A percentile compares a stretch with the other conserved stretches of the same genome.
Conservation (phyloP, 2,797 vertebrate genomes). For the Paedocypris micromegethes region DNA sequence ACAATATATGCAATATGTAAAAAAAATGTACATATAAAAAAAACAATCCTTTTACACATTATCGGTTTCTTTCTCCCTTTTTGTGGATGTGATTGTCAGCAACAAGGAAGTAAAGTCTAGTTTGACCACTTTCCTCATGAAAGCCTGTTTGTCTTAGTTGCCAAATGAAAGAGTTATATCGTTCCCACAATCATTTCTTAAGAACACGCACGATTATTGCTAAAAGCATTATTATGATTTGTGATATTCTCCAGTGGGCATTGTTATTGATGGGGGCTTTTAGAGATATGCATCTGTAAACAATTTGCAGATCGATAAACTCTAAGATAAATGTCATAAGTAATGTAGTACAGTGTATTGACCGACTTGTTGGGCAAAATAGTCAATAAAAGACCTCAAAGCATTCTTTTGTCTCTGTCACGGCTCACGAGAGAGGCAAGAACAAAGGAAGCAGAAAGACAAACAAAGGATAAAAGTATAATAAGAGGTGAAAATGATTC, state of each 20-base stretch:
- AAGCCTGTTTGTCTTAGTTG: constrained; percentile 31
- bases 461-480: constrained; percentile 44
- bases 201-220: constrained; percentile 29
- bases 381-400: constrained; percentile 44
- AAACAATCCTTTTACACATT: too few species aligned
- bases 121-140: constrained; percentile 4
- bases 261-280: constrained; percentile 27
- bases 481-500: constrained; percentile 23
- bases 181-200: constrained; percentile 22
- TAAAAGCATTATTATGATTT: constrained; percentile 31
- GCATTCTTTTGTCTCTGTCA: constrained; percentile 47
- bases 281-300: constrained; percentile 34
- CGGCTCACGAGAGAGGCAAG: constrained; percentile 30
- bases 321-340: constrained; percentile 35
- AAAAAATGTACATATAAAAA: too few species aligned
- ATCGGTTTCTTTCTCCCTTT: neutral
- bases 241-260: constrained; percentile 3
- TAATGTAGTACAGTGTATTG: constrained; percentile 37
- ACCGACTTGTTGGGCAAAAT: constrained; percentile 38
- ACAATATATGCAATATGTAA: too few species aligned
- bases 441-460: constrained; percentile 53
- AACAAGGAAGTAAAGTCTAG: constrained; percentile 8
- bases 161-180: constrained; percentile 21
- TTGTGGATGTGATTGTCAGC: constrained; percentile 9
- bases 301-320: constrained; percentile 38